Base-by-base conservation (phyloP, 2,888 invertebrate genomes). In the Trissolcus japonicus region DNA sequence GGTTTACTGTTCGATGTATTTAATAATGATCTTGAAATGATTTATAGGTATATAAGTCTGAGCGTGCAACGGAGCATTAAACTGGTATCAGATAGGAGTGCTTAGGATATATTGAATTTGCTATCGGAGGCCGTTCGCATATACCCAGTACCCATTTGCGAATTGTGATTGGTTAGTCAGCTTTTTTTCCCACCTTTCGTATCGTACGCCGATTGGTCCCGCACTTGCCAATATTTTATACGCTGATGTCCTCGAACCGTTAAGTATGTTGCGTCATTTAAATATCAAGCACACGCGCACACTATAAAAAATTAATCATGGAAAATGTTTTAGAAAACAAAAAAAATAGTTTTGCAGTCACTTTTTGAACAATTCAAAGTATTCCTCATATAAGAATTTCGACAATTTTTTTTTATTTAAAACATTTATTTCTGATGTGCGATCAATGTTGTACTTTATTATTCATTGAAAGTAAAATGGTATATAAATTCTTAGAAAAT, bases 251-350 rank as follows among this genome's bases (percentile, higher is more conserved):
- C 71, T 76, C 71, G 66, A 76, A 66, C 62, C 56, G 76, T 71
- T 71, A 66, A 61, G 71, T 66, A 57, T 53, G 25, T 71, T 71
- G 71, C 76, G 62, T 76, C 66, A 76, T 71, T 76, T 76, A 71
- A 76, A 76, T 71, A 76, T 57, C 61, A 76, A 53, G 56, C 53
- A 53, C 51, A 60, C 40, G 59, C 48, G 54, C 46, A 71, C 51
- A 25, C 25, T 35, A 35, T 9, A 35, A 6, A 35, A 35, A 35
- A 35, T n/a, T 35, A 35, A 35, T 35, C 35, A 7, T 35, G 35
- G 35, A 35, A 35, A 35, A 35, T 35, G 35, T 35, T 35, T 11
- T 11, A 11, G 11, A 35, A 35, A 35, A 35, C 6, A 7, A 35
- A 35, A 35, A 35, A 35, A 35, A 35, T 0, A 35, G 0, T 2